These are phyloP conservation scores for Prorops nasuta DNA, from an alignment of 1,140 invertebrate genomes.

Conservation along the genomic window DNA sequence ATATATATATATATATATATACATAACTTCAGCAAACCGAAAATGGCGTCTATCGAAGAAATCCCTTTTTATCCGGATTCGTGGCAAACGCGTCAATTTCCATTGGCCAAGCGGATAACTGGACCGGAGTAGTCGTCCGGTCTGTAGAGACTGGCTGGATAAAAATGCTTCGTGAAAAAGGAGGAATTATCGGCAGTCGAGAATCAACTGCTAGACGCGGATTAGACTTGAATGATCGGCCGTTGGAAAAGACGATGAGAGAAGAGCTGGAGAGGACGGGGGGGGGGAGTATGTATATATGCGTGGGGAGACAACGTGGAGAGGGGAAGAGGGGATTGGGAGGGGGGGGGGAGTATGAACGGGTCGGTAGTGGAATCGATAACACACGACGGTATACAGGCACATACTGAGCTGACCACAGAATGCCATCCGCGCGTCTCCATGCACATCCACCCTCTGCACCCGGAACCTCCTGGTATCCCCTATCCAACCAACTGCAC, in stretches of 20 bases:
- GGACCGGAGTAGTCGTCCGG: no score
- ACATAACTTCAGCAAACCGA: no score
- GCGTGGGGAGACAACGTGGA: conserved; percentile 3
- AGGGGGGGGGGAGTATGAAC: conserved; percentile 1
- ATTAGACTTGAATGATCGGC: conserved; percentile 5
- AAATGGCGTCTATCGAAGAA: no score
- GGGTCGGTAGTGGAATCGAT: conserved; percentile 42
- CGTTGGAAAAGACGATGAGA: conserved; percentile 8
- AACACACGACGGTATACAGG: conserved; percentile 50
- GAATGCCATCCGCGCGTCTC: conserved; percentile 49
- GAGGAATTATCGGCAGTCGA: no score
- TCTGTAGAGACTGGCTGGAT: no score
- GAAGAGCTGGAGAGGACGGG: not conserved
- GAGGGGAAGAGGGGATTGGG: conserved; percentile 2
- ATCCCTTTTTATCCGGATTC: no score
- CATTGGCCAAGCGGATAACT: no score
- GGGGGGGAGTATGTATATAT: conserved; percentile 7
- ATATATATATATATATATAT: not conserved
- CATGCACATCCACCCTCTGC: conserved; percentile 13
- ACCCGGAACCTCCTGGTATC: not conserved
- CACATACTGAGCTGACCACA: conserved; percentile 52
- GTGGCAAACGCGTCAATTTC: no score
- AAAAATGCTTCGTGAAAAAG: no score
- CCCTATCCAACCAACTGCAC: not conserved
- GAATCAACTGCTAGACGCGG: no score